Conservation (phyloP, 2,888 invertebrate genomes). For the Limenitis camilla region DNA sequence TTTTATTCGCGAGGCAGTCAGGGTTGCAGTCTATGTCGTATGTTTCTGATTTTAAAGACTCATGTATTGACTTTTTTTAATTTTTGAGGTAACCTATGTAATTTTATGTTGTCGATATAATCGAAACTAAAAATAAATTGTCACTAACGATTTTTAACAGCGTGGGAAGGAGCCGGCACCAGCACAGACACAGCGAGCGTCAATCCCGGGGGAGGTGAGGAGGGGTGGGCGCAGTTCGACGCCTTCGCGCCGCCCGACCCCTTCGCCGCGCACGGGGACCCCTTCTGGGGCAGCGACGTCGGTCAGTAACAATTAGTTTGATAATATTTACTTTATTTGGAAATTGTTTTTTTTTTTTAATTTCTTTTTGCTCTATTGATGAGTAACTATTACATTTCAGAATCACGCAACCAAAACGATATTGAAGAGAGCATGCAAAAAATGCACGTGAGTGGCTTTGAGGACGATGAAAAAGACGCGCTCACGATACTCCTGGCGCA, state of each 20-base stretch:
- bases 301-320: slow-evolving; percentile 9
- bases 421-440: slow-evolving; percentile 18
- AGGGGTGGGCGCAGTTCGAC: slow-evolving; percentile 55
- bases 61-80: no score
- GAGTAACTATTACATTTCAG: neutral
- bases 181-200: slow-evolving; percentile 27
- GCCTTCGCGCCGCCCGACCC: slow-evolving; percentile 24
- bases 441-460: slow-evolving; percentile 16
- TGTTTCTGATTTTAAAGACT: no score
- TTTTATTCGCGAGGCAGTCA: no score
- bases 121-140: no score
- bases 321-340: slow-evolving; percentile 7
- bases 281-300: neutral
- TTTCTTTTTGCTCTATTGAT: no score
- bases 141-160: slow-evolving; percentile 21
- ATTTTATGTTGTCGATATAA: no score
- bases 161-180: slow-evolving; percentile 36
- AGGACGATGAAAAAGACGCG: slow-evolving; percentile 19
- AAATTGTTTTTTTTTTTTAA: no score
- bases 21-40: no score
- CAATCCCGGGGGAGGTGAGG: slow-evolving; percentile 26
- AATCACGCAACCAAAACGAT: slow-evolving; percentile 10
- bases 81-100: no score
- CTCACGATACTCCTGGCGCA: slow-evolving; percentile 40
- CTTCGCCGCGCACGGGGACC: slow-evolving; percentile 18